These are phyloP conservation scores for Clitarchus hookeri DNA, from an alignment of 2,888 invertebrate genomes.

Conservation along the genomic window DNA sequence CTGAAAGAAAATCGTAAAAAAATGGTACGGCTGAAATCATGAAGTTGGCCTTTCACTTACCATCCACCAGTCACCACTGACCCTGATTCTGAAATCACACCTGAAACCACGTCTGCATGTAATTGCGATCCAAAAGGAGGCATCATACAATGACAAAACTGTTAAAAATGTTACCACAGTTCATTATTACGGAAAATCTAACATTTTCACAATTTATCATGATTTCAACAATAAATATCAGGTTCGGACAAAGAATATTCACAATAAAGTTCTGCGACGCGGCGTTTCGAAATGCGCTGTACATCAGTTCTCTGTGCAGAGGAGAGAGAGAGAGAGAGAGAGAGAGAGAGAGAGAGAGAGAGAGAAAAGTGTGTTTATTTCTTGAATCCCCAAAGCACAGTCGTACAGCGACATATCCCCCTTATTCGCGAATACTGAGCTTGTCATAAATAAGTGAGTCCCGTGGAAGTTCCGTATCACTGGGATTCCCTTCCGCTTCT, in stretches of 20 bases:
- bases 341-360: background rate
- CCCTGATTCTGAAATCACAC: background rate
- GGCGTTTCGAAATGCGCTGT: background rate
- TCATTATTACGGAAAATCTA: slow-evolving; percentile 14
- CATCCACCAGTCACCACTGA: background rate
- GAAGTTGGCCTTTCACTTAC: too few species aligned
- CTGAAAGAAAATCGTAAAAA: too few species aligned
- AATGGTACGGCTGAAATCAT: too few species aligned
- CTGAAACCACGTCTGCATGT: background rate
- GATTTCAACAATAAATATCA: slow-evolving; percentile 14
- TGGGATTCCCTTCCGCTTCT: background rate
- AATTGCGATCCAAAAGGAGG: background rate
- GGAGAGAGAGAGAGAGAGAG: background rate
- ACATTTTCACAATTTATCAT: slow-evolving; percentile 9
- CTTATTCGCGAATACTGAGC: background rate
- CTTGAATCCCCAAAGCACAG: background rate
- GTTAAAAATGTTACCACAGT: slow-evolving; percentile 1
- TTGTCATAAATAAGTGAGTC: background rate
- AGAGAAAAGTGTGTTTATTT: background rate
- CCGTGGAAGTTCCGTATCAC: background rate
- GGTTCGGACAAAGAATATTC: slow-evolving; percentile 14
- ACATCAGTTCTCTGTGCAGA: background rate
- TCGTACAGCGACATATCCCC: background rate
- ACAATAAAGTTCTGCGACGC: background rate
- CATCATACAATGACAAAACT: background rate